Conservation (phyloP, 2,113 vertebrate genomes). For the Nycticebus coucang region DNA sequence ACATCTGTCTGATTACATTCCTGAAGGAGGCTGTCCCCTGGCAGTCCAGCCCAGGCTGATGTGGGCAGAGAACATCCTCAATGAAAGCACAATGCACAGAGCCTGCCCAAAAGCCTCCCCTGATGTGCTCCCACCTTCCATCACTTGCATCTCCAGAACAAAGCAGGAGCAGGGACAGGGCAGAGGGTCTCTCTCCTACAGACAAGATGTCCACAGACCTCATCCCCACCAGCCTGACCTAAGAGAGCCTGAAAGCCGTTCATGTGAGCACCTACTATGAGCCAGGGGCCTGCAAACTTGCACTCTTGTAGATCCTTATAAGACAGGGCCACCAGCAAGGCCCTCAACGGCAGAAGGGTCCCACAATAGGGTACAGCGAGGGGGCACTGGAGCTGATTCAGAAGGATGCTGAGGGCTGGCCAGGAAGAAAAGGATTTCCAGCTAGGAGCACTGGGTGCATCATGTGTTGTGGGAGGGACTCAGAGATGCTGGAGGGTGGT, state of each 20-base stretch:
- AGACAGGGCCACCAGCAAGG: not conserved
- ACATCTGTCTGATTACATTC: constrained; percentile 31
- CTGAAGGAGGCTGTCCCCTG: not conserved
- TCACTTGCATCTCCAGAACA: not conserved
- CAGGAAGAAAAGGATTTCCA: not conserved
- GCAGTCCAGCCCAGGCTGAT: not conserved
- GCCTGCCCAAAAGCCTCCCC: not conserved
- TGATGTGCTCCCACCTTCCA: fast-evolving
- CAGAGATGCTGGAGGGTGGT: not conserved
- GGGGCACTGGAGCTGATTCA: not conserved
- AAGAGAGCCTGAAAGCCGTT: not conserved
- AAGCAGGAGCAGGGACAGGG: not conserved
- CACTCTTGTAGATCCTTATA: not conserved
- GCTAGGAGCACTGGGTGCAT: not conserved
- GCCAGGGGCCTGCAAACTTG: not conserved
- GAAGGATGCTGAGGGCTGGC: not conserved
- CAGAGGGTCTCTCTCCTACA: not conserved
- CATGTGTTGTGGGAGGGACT: not conserved
- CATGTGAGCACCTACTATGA: not conserved
- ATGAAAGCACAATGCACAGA: not conserved
- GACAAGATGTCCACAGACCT: not conserved
- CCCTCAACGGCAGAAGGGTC: not conserved
- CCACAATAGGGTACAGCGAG: not conserved
- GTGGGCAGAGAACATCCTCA: not conserved
- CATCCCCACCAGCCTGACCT: not conserved